Conservation (phyloP, 2,888 invertebrate species). For the Microplitis deprimator region DNA sequence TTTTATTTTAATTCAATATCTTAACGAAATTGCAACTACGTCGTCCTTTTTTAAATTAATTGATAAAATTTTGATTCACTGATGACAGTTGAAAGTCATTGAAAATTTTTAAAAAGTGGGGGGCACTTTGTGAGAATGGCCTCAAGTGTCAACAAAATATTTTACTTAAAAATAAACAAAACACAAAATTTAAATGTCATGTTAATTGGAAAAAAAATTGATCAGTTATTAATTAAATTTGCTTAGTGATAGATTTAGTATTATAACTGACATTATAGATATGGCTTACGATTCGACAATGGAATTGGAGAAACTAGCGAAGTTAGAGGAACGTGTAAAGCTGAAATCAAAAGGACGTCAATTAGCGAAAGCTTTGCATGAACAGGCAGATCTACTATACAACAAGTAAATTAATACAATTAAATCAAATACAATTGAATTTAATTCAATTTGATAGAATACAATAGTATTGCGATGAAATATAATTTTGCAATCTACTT, state of each 20-base stretch:
- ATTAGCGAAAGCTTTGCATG: conserved; percentile 60
- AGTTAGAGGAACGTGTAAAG: neutral
- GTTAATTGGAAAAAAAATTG: neutral
- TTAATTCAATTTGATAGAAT: conserved; percentile 1
- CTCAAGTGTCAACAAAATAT: too few relatives aligned
- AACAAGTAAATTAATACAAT: conserved; percentile 47
- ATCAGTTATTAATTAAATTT: neutral
- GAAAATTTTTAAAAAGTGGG: too few relatives aligned
- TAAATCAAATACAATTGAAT: neutral
- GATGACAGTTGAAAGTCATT: too few relatives aligned
- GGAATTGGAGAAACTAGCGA: conserved; percentile 5
- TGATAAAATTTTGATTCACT: too few relatives aligned
- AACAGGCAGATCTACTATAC: conserved; percentile 61
- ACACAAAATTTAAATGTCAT: neutral
- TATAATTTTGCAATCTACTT: neutral
- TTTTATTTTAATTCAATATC: too few relatives aligned
- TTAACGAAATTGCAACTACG: too few relatives aligned
- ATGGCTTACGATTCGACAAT: neutral
- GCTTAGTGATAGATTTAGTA: neutral
- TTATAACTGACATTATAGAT: neutral
- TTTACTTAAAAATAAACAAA: neutral
- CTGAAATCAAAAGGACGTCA: conserved; percentile 43
- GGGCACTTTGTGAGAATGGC: too few relatives aligned
- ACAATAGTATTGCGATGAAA: neutral
- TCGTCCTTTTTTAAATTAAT: too few relatives aligned